phyloP scores from a whole-genome alignment of 2,113 vertebrate species.

The Romanogobio albipinnatus region DNA sequence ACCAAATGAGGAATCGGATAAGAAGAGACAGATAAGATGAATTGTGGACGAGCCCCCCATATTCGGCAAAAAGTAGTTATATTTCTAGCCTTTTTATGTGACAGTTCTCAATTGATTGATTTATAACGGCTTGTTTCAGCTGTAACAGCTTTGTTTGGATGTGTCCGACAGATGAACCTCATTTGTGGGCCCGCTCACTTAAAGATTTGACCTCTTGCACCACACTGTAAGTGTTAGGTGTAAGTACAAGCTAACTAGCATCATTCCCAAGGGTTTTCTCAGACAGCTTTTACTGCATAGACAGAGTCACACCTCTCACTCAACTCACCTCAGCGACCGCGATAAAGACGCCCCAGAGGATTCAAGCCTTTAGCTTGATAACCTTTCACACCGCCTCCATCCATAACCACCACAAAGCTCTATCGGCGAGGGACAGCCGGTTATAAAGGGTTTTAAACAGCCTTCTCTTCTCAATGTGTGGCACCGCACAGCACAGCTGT shows the following conservation, averaged over 20 bases:
- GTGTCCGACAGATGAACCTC: constrained; percentile 14
- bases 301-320: constrained; percentile 37
- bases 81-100: background rate
- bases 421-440: constrained; percentile 29
- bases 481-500: constrained; percentile 38
- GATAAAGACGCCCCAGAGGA: constrained; percentile 8
- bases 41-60: background rate
- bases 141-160: too few relatives aligned
- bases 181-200: background rate
- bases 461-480: constrained; percentile 36
- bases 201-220: constrained; percentile 37
- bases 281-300: constrained; percentile 20
- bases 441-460: constrained; percentile 29
- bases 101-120: constrained; percentile 12
- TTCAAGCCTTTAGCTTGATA: constrained; percentile 44
- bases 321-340: background rate
- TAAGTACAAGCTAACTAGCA: constrained; percentile 14
- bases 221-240: constrained; percentile 22
- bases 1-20: background rate
- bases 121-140: background rate
- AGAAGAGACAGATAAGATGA: background rate
- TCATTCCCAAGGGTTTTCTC: constrained; percentile 15
- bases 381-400: constrained; percentile 25
- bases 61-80: background rate
- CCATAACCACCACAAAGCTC: constrained; percentile 18